Evolutionary conservation across 2,888 invertebrate species (phyloP), one percentile per base, ranked within the genome.

Genomic region (Tenodera sinensis): DNA sequence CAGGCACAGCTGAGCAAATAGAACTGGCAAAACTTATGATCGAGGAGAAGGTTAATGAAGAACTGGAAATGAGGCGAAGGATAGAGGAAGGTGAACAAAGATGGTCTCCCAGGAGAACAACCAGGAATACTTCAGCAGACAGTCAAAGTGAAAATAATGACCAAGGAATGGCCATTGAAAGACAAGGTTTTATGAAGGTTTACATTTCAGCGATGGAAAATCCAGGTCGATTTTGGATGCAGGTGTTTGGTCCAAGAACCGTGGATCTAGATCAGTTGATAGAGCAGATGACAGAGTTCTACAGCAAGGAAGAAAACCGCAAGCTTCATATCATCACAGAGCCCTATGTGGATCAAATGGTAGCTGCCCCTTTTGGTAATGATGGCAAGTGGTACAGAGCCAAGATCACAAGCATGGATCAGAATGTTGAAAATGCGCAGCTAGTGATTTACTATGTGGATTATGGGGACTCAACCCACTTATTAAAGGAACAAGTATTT

Each of bases 181-280:
- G 91, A 89, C 96, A 96, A 90, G 95, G 96, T 1, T 95, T 95
- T 28, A 95, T 97, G 92, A 97, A 98, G 92, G 97, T 98, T 27
- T 98, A 97, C 93, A 97, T 98, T 4, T 97, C 98, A 0, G 97
- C 98, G 0, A 96, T 97, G 90, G 96, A 96, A 25, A 96, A 96
- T 47, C 98, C 98, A 0, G 94, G 94, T n/a, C 94, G 94, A 90
- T 98, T 98, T 94, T 98, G 98, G 97, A 95, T 98, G 15, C 54
- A 71, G 25, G 91, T 93, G 15, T 92, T 94, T 34, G 97, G 97
- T 0, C 95, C 96, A 0, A 95, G 96, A 91, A 96, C 97, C 1
- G 94, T 96, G 12, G 96, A 97, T 92, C 94, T 98, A 28, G 97
- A 98, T 93, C 95, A 96, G 86, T 93, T 98, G 81, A 97, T 97